Conservation (phyloP, 2,888 invertebrate genomes). For the Synergus japonicus region DNA sequence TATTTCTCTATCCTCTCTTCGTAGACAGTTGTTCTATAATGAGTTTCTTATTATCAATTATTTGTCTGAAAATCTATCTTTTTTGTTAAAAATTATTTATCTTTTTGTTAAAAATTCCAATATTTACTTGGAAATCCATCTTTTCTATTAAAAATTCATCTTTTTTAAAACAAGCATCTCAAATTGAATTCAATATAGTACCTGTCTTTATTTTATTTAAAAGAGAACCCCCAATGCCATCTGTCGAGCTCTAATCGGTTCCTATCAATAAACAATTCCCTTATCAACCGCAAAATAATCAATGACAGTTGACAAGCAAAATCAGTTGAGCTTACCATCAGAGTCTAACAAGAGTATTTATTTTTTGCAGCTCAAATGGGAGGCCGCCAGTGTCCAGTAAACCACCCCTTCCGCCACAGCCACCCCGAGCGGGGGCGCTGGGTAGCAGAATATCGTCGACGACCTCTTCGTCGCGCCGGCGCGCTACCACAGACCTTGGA, state of each 20-base stretch:
- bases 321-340: not conserved
- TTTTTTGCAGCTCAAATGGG: constrained; percentile 69
- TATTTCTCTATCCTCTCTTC: not conserved
- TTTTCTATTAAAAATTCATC: too few relatives aligned
- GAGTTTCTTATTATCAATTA: not conserved
- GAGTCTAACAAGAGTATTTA: constrained; percentile 37
- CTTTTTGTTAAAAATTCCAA: too few relatives aligned
- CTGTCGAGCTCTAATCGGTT: not conserved
- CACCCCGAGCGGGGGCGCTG: constrained; percentile 67
- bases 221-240: not conserved
- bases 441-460: constrained; percentile 75
- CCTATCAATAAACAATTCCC: not conserved
- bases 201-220: too few relatives aligned
- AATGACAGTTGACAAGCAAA: not conserved
- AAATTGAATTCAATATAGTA: too few relatives aligned
- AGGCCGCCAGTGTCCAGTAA: constrained; percentile 76
- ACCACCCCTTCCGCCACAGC: constrained; percentile 73
- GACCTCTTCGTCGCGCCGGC: constrained; percentile 73
- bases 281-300: constrained; percentile 11
- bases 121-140: too few relatives aligned
- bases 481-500: constrained; percentile 77
- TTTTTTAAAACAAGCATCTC: too few relatives aligned
- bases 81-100: too few relatives aligned
- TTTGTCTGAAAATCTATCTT: too few relatives aligned
- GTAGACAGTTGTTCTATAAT: not conserved